Evolutionary conservation across 1,140 invertebrate genomes (phyloP), one percentile per base, ranked within the genome.

Genomic region (Drosophila sturtevanti): DNA sequence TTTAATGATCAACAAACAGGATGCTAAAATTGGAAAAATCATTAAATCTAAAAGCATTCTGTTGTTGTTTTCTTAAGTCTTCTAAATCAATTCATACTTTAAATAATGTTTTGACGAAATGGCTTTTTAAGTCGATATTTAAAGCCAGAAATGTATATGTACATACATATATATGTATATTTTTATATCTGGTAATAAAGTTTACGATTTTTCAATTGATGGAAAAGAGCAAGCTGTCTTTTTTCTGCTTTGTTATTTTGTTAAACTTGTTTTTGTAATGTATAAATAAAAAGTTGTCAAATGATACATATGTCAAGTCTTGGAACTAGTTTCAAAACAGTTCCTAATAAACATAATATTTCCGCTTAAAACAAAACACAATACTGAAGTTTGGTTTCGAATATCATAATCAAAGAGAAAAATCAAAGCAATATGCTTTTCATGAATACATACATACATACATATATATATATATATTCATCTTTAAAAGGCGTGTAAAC

Each of bases 191-290:
- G 41, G 7, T 16, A 48, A 18, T 16, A 10, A n/a, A 9, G n/a
- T 48, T 48, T 48, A 48, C 41, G 41, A 48, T 16, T 21, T 48
- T 21, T 48, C 41, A 48, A 48, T 48, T 48, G 41, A 11, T 16
- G 18, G 11, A 48, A 21, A 16, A 48, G 11, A 16, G 14, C 41
- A 31, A 31, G 24, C 27, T 4, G 27, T 6, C 27, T 4, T 4
- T 31, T 3, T 31, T 44, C 14, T 18, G 31, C 31, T 35, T 44
- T 44, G 27, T 44, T 21, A 9, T 44, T 21, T 48, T n/a, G 4
- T 9, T 48, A 48, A 21, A 18, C 41, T 48, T 4, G 41, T 48
- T 48, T 48, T 48, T 18, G 9, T 48, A 38, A 38, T 38, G 37
- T n/a, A 38, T n/a, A 38, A 5, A 38, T 44, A 44, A 16, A 48